Percentiles rank a stretch among this genome's conserved stretches.
phyloP scores from a whole-genome alignment of 2,888 invertebrate genomes.

The Cryptus armator region DNA sequence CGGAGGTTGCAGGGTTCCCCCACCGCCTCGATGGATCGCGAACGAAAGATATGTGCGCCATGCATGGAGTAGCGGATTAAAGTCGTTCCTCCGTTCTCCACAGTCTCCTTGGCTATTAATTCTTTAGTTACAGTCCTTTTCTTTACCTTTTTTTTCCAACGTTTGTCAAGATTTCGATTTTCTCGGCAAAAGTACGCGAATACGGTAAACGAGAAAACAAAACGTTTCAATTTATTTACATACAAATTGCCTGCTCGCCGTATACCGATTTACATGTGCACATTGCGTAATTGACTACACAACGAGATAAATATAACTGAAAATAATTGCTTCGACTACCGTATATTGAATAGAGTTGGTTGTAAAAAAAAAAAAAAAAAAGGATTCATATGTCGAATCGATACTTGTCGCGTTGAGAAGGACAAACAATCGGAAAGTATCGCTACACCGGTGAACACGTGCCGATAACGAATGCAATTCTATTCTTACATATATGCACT shows the following conservation, averaged over 20 bases:
- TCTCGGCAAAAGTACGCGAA: slow-evolving; percentile 70
- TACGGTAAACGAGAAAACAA: slow-evolving; percentile 13
- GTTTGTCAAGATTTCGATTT: slow-evolving; percentile 31
- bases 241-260: neutral
- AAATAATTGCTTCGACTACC: slow-evolving; percentile 1
- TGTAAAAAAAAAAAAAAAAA: neutral
- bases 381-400: neutral
- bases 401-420: neutral
- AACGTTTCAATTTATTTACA: slow-evolving; percentile 8
- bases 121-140: neutral
- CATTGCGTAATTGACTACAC: slow-evolving; percentile 10
- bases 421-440: slow-evolving; percentile 25
- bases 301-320: neutral
- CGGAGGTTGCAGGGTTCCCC: slow-evolving; percentile 22
- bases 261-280: neutral
- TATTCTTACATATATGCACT: slow-evolving; percentile 16
- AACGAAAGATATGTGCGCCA: neutral
- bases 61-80: neutral
- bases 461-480: slow-evolving; percentile 35
- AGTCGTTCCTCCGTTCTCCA: neutral
- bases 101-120: neutral
- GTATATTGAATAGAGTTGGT: slow-evolving; percentile 6
- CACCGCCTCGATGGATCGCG: neutral
- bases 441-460: neutral
- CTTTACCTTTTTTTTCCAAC: slow-evolving; percentile 66